Base-by-base conservation (phyloP, 2,888 invertebrate genomes). In the Eupithecia subfuscata region DNA sequence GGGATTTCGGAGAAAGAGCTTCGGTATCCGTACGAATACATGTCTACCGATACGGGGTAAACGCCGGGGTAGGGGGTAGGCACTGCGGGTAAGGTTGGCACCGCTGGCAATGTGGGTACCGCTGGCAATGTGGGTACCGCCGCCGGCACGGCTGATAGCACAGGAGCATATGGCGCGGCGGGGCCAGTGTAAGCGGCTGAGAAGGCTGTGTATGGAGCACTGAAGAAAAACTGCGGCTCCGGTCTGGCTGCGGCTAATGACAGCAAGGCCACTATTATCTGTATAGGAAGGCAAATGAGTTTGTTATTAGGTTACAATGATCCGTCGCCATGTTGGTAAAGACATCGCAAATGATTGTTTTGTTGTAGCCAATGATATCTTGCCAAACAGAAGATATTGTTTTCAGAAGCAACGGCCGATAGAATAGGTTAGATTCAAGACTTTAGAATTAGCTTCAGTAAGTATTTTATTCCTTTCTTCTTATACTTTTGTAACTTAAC, bases 161-260 rank as follows among this genome's bases (percentile, higher is more conserved):
- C 60, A 12, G 60, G 60, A 25, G 60, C 60, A 60, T 60, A 60
- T 1, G 60, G 45, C 7, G 71, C 48, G 12, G 37, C 67, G 3
- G 70, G 71, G 40, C 75, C 75, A 18, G 81, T 73, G 18, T 73
- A 80, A 0, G 81, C 81, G 8, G 83, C 80, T 12, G 82, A 75
- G 0, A 82, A 75, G 0, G 83, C 34, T 56, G 81, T 80, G 69
- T 81, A 81, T 11, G 84, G 77, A 18, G 84, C 81, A 22, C 84
- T 84, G 69, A 86, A 83, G 12, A 86, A 3, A 52, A 71, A 52
- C 69, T 72, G 78, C 0, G 74, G 70, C 2, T 88, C 82, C 3
- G 91, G 92, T 0, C 90, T 86, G 25, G 90, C 88, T 37, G 85
- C 75, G 22, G 78, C 88, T 12, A 82, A 76, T 4, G 86, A 88